Percentiles rank a stretch among this genome's conserved stretches.
Evolutionary conservation across 2,888 invertebrate species (phyloP).

Genomic region (Leistus spinibarbis): DNA sequence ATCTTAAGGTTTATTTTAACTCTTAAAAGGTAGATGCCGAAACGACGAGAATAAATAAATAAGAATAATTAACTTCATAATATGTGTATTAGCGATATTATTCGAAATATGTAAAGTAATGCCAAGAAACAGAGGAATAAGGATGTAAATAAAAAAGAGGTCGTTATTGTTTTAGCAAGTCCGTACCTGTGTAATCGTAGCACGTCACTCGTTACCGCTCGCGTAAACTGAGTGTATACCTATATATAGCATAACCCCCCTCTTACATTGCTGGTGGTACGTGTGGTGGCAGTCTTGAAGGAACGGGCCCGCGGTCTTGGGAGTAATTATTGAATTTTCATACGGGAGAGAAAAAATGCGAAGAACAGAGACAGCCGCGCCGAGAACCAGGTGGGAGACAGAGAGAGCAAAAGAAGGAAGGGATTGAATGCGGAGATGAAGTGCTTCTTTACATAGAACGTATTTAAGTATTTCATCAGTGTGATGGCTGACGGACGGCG

Average conservation of each 20-base stretch:
- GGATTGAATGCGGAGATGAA: conserved; percentile 37
- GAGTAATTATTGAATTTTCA: conserved; percentile 40
- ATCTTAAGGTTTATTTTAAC: no score
- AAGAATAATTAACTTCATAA: no score
- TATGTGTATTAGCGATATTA: no score
- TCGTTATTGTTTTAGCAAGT: not conserved
- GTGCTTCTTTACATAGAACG: conserved; percentile 37
- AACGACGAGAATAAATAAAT: no score
- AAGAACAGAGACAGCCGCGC: conserved; percentile 15
- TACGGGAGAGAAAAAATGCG: conserved; percentile 36
- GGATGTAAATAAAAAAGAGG: not conserved
- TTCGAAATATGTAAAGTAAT: no score
- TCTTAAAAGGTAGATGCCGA: no score
- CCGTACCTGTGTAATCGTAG: not conserved
- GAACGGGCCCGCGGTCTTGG: conserved; percentile 37
- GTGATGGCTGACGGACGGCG: conserved; percentile 25
- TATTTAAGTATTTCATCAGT: conserved; percentile 40
- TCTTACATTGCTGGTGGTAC: not conserved
- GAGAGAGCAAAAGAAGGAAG: conserved; percentile 26
- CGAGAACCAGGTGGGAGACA: not conserved
- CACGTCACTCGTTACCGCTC: conserved; percentile 23
- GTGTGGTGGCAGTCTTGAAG: conserved; percentile 26
- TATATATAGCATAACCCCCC: not conserved
- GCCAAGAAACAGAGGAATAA: not conserved
- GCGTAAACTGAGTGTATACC: not conserved